phyloP scores from a whole-genome alignment of 2,888 invertebrate species.

The Halocaridina rubra region DNA sequence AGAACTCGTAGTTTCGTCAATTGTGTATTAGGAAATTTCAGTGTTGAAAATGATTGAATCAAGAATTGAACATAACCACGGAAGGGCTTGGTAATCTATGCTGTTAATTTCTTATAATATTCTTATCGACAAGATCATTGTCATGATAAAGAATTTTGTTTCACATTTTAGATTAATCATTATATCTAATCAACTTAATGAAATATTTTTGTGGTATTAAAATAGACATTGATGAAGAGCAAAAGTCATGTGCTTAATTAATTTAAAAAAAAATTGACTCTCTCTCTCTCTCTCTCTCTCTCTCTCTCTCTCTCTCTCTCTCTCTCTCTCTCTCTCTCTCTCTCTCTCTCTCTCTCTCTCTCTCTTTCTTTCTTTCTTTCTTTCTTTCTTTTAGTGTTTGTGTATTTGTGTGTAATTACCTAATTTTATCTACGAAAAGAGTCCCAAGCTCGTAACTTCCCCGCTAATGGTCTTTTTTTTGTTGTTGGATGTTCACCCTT shows the following conservation, averaged over 20 bases:
- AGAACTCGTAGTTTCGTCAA: no score
- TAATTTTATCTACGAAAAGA: no score
- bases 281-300: neutral
- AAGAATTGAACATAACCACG: no score
- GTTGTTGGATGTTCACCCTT: no score
- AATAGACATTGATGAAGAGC: neutral
- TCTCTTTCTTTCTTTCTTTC: neutral
- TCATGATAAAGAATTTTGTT: constrained; percentile 66
- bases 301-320: neutral
- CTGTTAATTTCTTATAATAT: no score
- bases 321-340: neutral
- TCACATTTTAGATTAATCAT: constrained; percentile 73
- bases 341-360: constrained; percentile 1
- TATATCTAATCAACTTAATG: constrained; percentile 74
- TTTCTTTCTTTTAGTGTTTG: neutral
- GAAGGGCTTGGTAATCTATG: no score
- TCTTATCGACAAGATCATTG: constrained; percentile 67
- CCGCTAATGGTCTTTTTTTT: no score
- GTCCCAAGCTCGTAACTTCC: no score
- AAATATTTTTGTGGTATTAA: constrained; percentile 73
- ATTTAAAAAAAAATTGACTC: no score
- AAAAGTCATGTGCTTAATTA: neutral
- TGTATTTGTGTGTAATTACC: no score
- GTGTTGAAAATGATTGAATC: no score
- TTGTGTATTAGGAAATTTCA: no score